Evolutionary conservation across 1,140 invertebrate species (phyloP).

Genomic region (Harlomillsia oculata): DNA sequence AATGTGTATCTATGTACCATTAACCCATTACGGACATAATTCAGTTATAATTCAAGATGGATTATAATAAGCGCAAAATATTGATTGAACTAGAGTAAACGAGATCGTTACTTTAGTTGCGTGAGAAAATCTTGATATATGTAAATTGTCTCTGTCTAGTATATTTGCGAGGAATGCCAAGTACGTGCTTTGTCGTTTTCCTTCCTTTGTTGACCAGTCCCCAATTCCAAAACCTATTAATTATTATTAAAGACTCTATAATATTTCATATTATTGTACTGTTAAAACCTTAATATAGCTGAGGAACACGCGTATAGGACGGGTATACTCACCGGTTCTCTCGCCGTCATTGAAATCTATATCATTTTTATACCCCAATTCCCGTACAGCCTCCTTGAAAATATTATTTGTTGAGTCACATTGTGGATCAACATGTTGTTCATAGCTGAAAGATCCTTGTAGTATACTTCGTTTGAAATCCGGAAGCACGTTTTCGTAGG

Average conservation of each 20-base stretch:
- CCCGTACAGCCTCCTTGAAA: conserved; percentile 19
- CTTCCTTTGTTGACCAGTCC: conserved; percentile 22
- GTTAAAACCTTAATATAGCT: too few species aligned
- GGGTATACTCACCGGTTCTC: conserved; percentile 5
- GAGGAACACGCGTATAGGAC: too few species aligned
- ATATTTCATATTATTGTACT: too few species aligned
- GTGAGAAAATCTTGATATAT: conserved; percentile 21
- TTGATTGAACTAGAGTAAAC: background rate
- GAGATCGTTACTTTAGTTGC: conserved; percentile 9
- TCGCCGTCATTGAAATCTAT: conserved; percentile 24
- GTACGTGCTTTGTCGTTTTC: conserved; percentile 15
- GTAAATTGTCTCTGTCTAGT: conserved; percentile 11
- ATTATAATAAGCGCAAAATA: conserved; percentile 10
- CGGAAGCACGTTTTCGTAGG: conserved; percentile 45
- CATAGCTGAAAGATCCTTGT: too few species aligned
- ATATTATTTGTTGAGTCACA: background rate
- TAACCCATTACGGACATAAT: too few species aligned
- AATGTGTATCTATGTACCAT: conserved; percentile 13
- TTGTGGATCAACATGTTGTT: too few species aligned
- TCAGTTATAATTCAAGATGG: too few species aligned
- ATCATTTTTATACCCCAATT: conserved; percentile 12
- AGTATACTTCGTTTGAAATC: conserved; percentile 40
- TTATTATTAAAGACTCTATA: too few species aligned
- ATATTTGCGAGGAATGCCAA: conserved; percentile 10
- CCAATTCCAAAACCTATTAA: conserved; percentile 10